phyloP scores from a whole-genome alignment of 2,888 invertebrate genomes.

The Branchipolynoe longqiensis region DNA sequence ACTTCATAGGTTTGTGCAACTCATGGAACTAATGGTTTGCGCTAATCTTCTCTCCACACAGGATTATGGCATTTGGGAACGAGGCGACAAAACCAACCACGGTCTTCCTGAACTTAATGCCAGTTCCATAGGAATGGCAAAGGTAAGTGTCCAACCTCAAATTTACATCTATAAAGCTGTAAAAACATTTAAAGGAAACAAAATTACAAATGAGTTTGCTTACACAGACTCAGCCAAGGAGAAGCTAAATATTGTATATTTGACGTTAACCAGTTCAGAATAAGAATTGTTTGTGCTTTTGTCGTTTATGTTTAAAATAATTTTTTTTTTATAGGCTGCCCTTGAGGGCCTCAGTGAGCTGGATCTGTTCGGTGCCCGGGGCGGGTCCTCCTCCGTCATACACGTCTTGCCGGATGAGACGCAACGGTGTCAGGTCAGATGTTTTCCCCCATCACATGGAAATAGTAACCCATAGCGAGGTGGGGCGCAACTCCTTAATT shows the following conservation, averaged over 20 bases:
- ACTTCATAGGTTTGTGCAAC: too few species aligned
- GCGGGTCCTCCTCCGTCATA: conserved; percentile 97
- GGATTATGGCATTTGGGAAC: conserved; percentile 99
- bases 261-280: too few species aligned
- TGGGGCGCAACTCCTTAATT: too few species aligned
- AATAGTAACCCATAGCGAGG: too few species aligned
- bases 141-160: conserved; percentile 85
- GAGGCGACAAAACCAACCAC: conserved; percentile 99
- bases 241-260: too few species aligned
- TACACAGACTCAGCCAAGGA: too few species aligned
- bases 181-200: too few species aligned
- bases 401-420: conserved; percentile 99
- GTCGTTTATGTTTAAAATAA: background rate
- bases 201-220: too few species aligned
- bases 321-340: conserved; percentile 86
- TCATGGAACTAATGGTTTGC: too few species aligned
- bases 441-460: background rate
- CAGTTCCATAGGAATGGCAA: conserved; percentile 99
- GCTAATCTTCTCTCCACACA: conserved; percentile 71
- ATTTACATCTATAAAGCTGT: too few species aligned
- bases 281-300: background rate
- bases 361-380: conserved; percentile 96
- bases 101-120: conserved; percentile 99
- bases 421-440: conserved; percentile 92
- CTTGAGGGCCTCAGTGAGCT: conserved; percentile 98